Evolutionary conservation across 2,888 invertebrate genomes (phyloP), one percentile per base, ranked within the genome.

Genomic region (Spisula solida): DNA sequence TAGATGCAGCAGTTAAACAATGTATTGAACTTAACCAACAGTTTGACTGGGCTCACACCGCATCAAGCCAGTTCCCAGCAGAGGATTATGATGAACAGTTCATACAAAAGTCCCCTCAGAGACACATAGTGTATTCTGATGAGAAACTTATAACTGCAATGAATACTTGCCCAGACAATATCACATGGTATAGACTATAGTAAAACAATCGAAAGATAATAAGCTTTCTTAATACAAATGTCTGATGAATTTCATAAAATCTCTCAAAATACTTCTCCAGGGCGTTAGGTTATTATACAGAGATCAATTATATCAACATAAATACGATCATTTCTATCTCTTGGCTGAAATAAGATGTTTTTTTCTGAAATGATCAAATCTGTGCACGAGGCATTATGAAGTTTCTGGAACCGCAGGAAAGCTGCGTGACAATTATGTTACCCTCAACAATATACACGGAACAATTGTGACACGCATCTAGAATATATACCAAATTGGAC

Each of bases 211-310:
- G 70, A 70, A 75, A 18, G 75, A 75, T 75, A 75, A 75, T 75
- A 34, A 75, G 75, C 34, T 75, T 18, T 12, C 31, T 31, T 70
- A 70, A 31, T 29, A 31, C 29, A 70, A 70, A 14, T 70, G 70
- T 70, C 70, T 70, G 70, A 70, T 70, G n/a, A 70, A 70, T 31
- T 70, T 75, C 29, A 75, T 75, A 75, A 34, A 75, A 75, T 75
- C 75, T 75, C 75, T 25, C 34, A 10, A 18, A 75, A 25, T 0
- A 31, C 34, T 75, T 16, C 75, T 75, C 75, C 14, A 16, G 31
- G 75, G 31, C 31, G 75, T 34, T 18, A 75, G 14, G 34, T 31
- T 75, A 75, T 75, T 34, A 75, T 34, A 31, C 31, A 75, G 18
- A 14, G 75, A 31, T 75, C 34, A 75, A 29, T 34, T 75, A 75